Base-by-base conservation (phyloP, 2,113 vertebrate species). In the Malurus elegans region DNA sequence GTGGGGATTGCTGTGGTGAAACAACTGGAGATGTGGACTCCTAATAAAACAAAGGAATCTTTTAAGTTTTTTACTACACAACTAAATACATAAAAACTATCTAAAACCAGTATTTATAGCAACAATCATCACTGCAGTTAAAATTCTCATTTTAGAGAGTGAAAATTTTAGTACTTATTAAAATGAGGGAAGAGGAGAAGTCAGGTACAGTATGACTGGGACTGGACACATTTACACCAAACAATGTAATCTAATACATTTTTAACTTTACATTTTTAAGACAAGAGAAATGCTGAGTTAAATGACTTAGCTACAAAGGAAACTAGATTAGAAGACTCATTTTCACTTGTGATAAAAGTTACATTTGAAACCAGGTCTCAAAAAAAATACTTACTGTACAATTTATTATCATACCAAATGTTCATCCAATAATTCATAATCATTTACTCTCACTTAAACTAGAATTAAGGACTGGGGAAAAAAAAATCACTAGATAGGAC, bases 1-100 rank as follows among this genome's bases (percentile, higher is more conserved):
- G 99, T 58, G 99, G 99, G 44, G 99, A 99, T 90, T 99, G 99
- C 92, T 99, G 98, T 65, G 99, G 99, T 29, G 99, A 99, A 95
- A 99, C 99, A 87, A 99, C 98, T 26, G 99, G 99, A 91, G 99
- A 99, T 32, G 98, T 99, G 34, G 99, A 98, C 76, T 99, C 99
- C 99, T 99, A 96, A 92, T 86, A 96, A 91, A 97, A 91, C 91
- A 95, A 90, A 97, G 89, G 32, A 92, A 97, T 76, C 47, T 92
- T 96, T 83, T 83, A 92, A 76, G 54, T 85, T 51, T 91, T 91
- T 72, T 92, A 73, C 74, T 91, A 51, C 45, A 44, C n/a, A 69
- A 56, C 50, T 87, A 64, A 95, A 93, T 29, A 86, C 60, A 94
- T 42, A 56, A 86, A 95, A 95, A 32, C 31, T 86, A 74, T 15